These are phyloP conservation scores for Pachymerium ferrugineum DNA, from an alignment of 2,888 invertebrate genomes.

Conservation along the genomic window DNA sequence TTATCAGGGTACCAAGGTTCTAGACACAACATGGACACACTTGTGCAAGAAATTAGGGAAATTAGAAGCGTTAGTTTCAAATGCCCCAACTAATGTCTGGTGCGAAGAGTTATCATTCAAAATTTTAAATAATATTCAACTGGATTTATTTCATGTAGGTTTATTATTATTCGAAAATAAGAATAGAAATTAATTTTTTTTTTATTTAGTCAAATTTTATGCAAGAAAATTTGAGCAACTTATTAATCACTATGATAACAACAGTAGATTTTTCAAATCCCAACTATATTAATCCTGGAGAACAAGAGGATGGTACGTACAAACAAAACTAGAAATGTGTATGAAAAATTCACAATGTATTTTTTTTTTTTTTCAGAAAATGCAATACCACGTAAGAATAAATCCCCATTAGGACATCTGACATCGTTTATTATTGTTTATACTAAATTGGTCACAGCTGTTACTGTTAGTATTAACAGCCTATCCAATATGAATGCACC, in stretches of 20 bases:
- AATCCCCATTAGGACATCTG: background rate
- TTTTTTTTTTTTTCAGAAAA: background rate
- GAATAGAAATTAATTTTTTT: background rate
- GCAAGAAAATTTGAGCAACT: background rate
- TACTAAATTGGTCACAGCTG: background rate
- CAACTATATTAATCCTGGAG: background rate
- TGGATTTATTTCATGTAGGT: background rate
- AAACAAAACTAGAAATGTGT: background rate
- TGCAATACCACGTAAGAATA: background rate
- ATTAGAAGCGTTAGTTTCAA: background rate
- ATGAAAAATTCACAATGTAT: background rate
- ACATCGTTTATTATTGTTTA: background rate
- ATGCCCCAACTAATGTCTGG: constrained; percentile 1
- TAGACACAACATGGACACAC: background rate
- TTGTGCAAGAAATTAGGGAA: background rate
- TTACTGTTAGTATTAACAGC: no score
- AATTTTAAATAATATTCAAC: background rate
- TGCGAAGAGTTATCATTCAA: constrained; percentile 3
- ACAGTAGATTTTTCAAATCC: background rate
- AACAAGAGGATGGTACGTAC: background rate
- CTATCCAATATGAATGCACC: no score
- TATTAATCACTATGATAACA: background rate
- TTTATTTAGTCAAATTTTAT: background rate
- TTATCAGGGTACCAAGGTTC: background rate
- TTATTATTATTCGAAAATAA: no score